Conservation (phyloP, 2,797 vertebrate species). For the Diceros bicornis region DNA sequence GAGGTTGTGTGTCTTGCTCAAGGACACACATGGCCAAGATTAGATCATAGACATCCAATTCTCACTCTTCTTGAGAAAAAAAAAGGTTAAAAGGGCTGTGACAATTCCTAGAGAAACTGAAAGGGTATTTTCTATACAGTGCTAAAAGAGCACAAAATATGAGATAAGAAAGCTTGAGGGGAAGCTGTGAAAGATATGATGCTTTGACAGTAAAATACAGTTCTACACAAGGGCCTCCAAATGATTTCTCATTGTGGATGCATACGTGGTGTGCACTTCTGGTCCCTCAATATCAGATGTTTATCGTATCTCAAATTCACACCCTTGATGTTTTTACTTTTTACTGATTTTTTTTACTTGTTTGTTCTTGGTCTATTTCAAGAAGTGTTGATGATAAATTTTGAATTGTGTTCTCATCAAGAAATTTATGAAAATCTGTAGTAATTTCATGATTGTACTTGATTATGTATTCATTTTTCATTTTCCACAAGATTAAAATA, state of each 20-base stretch:
- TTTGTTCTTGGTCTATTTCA: neutral
- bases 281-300: neutral
- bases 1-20: neutral
- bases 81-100: neutral
- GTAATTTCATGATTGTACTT: neutral
- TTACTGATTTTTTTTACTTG: neutral
- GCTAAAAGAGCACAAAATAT: neutral
- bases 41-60: neutral
- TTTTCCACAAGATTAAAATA: constrained; percentile 38
- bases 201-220: neutral
- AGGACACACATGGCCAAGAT: neutral
- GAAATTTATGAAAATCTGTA: neutral
- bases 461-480: constrained; percentile 12
- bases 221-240: neutral
- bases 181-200: neutral
- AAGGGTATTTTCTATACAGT: neutral
- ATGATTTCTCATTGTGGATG: neutral
- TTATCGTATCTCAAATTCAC: neutral
- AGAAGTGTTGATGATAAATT: neutral
- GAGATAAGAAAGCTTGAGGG: neutral
- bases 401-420: neutral
- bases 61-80: constrained; percentile 17
- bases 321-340: neutral
- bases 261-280: neutral
- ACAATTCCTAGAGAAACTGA: neutral